Percentiles rank a stretch among this genome's conserved stretches.
phyloP scores from a whole-genome alignment of 2,888 invertebrate genomes.

The Conus canariensis region DNA sequence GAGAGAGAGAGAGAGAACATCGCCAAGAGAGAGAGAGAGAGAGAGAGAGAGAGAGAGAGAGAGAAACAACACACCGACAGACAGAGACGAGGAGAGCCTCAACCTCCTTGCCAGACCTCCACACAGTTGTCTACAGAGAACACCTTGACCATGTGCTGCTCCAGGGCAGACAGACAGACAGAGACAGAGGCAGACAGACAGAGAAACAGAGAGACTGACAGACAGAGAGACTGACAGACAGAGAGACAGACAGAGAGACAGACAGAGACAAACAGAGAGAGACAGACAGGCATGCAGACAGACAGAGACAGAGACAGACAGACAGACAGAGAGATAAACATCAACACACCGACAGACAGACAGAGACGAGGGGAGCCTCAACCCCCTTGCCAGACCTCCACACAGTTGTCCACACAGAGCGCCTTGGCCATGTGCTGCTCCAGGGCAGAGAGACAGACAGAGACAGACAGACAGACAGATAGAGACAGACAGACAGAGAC shows the following conservation, averaged over 20 bases:
- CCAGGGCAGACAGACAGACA: conserved; percentile 81
- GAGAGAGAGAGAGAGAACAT: no score
- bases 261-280: no score
- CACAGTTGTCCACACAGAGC: conserved; percentile 75
- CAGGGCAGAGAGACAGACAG: not conserved
- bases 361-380: no score
- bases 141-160: conserved; percentile 90
- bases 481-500: not conserved
- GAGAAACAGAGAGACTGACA: not conserved
- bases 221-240: not conserved
- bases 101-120: conserved; percentile 82
- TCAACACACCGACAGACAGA: no score
- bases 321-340: not conserved
- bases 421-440: conserved; percentile 82
- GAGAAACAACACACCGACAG: not conserved
- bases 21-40: no score
- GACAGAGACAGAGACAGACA: no score
- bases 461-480: not conserved
- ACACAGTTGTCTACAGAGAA: conserved; percentile 93
- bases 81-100: not conserved
- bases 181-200: no score
- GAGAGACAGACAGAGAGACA: not conserved
- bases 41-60: not conserved
- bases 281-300: no score
- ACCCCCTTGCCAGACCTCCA: no score